phyloP scores from a whole-genome alignment of 2,113 vertebrate species.

The Zosterops japonicus region DNA sequence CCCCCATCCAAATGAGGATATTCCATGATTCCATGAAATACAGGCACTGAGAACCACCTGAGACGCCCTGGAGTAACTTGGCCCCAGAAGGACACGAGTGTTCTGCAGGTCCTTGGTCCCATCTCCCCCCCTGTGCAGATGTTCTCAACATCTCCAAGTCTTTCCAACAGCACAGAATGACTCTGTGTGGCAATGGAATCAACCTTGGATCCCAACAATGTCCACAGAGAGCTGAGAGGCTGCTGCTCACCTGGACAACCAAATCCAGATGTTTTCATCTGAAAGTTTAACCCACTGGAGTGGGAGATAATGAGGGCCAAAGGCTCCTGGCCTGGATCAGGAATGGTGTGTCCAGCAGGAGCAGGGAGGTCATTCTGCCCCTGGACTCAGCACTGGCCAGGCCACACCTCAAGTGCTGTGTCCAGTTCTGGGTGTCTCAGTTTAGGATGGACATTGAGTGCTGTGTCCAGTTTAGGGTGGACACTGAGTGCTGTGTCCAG shows the following conservation, averaged over 20 bases:
- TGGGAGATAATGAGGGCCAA: neutral
- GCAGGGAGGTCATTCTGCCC: too few relatives aligned
- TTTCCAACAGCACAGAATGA: neutral
- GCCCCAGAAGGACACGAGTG: neutral
- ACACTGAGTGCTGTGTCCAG: too few relatives aligned
- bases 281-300: neutral
- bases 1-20: neutral
- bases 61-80: neutral
- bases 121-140: neutral
- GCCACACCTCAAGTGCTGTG: too few relatives aligned
- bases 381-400: too few relatives aligned
- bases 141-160: accelerated
- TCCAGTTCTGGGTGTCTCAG: too few relatives aligned
- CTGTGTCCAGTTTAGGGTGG: too few relatives aligned
- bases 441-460: too few relatives aligned
- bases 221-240: neutral
- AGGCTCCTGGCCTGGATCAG: too few relatives aligned
- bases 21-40: neutral
- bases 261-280: neutral
- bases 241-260: neutral
- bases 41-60: neutral
- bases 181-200: neutral
- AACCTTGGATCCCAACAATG: neutral
- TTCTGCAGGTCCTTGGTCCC: neutral
- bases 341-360: too few relatives aligned